Percentiles rank a stretch among this genome's conserved stretches.
These are phyloP conservation scores for Molossus molossus DNA, from an alignment of 2,797 vertebrate species.

Conservation along the genomic window DNA sequence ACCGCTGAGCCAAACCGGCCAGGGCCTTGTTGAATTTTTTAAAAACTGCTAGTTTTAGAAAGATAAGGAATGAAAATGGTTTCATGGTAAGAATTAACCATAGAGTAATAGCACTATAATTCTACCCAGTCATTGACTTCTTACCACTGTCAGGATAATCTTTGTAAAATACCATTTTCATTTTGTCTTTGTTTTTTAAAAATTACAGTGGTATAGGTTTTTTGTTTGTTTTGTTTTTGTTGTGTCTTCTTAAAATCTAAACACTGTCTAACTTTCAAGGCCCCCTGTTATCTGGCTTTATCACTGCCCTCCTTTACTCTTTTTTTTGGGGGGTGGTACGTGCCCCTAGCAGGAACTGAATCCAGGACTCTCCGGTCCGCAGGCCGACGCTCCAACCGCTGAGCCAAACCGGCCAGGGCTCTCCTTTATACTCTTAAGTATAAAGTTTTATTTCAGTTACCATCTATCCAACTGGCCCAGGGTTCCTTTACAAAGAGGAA, in stretches of 20 bases:
- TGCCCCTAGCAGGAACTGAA: no score
- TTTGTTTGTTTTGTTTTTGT: neutral
- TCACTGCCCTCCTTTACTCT: neutral
- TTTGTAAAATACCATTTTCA: conserved; percentile 64
- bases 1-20: no score
- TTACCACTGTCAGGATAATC: conserved; percentile 38
- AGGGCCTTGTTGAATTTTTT: conserved; percentile 42
- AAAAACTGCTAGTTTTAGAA: conserved; percentile 18
- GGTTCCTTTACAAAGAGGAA: conserved; percentile 55
- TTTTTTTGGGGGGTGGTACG: neutral
- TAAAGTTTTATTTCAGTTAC: conserved; percentile 40
- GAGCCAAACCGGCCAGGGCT: no score
- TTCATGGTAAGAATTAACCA: conserved; percentile 36
- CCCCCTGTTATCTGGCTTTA: conserved; percentile 46
- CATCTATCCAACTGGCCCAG: neutral
- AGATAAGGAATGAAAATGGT: conserved; percentile 24
- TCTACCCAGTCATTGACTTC: neutral
- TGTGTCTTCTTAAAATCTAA: conserved; percentile 48
- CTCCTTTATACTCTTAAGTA: neutral
- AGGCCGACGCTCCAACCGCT: no score
- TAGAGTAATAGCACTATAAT: conserved; percentile 45
- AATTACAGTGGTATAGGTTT: neutral
- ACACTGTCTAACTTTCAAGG: conserved; percentile 18
- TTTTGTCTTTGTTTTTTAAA: conserved; percentile 65
- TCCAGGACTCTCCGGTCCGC: no score